Base-by-base conservation (phyloP, 2,888 invertebrate species). In the Scrobipalpa costella region DNA sequence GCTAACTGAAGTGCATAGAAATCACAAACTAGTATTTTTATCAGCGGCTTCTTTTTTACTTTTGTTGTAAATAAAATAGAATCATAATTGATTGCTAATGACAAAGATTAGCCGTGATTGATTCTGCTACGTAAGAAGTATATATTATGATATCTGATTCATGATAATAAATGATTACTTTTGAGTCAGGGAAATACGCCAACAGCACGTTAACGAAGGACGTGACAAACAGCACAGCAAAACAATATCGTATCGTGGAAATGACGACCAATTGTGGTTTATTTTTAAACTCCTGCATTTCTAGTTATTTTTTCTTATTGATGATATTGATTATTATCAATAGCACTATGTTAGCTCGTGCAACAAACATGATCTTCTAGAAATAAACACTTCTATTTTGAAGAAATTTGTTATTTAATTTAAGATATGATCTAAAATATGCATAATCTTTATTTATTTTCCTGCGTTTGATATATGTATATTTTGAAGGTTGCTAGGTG, bases 91-190 rank as follows among this genome's bases (percentile, higher is more conserved):
- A 44, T 44, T 44, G 15, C 6, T 44, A 44, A 44, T 52, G 50
- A 21, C 21, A 52, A 52, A 52, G 50, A 52, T 52, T 34, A 58
- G 57, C 38, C 5, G 57, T 58, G 57, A 58, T 58, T 58, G 57
- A 58, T 58, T 58, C 38, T 21, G 21, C 50, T 44, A 44, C 44
- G 44, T 44, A 40, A 40, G 9, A 40, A 40, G 11, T 40, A 40
- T 3, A 44, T 15, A n/a, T n/a, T 7, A 44, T 15, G n/a, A 44
- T 44, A 44, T 44, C 44, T 15, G 44, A 44, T 50, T 50, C 11
- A 19, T 50, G 50, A 50, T 50, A 50, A 50, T 19, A 47, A 21
- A 21, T 17, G 9, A 50, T 50, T 50, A 50, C 21, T 44, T 44
- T 44, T 15, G 17, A 6, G 50, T 50, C 50, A 50, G 50, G 50